phyloP scores from a whole-genome alignment of 2,113 vertebrate species.

The Oryzias melastigma region DNA sequence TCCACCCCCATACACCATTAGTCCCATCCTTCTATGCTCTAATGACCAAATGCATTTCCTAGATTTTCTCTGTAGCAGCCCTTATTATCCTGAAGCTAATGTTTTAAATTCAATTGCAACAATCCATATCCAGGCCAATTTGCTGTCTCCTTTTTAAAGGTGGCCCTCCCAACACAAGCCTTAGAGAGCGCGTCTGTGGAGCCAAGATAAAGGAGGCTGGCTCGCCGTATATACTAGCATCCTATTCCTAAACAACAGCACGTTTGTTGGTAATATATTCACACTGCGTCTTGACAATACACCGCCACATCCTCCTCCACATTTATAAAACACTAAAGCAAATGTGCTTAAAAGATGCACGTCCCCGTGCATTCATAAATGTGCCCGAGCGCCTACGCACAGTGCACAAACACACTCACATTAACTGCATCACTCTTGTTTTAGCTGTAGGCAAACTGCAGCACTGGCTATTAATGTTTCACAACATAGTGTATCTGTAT shows the following conservation, averaged over 20 bases:
- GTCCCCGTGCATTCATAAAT: conserved; percentile 39
- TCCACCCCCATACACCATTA: conserved; percentile 67
- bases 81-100: conserved; percentile 73
- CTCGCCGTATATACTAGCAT: conserved; percentile 41
- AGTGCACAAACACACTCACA: conserved; percentile 19
- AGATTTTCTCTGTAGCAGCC: conserved; percentile 70
- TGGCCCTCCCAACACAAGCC: conserved; percentile 51
- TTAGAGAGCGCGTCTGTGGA: conserved; percentile 76
- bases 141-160: conserved; percentile 68
- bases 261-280: conserved; percentile 58
- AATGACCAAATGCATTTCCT: conserved; percentile 77
- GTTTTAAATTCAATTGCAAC: conserved; percentile 80
- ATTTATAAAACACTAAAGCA: conserved; percentile 59
- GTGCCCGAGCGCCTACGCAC: conserved; percentile 19
- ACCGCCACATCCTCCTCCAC: conserved; percentile 51
- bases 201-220: conserved; percentile 78
- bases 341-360: conserved; percentile 51
- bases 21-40: conserved; percentile 65
- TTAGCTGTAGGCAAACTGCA: conserved; percentile 73
- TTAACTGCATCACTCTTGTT: conserved; percentile 59
- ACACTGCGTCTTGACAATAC: conserved; percentile 47
- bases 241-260: conserved; percentile 53
- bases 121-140: conserved; percentile 77
- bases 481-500: conserved; percentile 75
- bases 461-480: conserved; percentile 88